phyloP scores from a whole-genome alignment of 64 coral and sea anemone species.

The Porites lutea region DNA sequence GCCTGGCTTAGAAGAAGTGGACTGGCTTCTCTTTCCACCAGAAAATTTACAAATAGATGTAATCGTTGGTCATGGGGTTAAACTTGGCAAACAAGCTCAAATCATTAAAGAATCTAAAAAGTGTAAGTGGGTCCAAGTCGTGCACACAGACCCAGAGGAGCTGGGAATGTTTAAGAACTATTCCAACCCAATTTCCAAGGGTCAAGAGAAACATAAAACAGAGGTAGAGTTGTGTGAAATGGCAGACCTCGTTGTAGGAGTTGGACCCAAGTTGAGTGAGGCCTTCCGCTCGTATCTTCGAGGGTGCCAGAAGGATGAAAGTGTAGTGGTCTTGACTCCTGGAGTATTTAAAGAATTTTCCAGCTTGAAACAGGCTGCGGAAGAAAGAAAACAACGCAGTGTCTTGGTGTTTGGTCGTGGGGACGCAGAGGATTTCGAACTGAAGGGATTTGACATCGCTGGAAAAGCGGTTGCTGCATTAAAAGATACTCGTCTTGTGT shows the following conservation, averaged over 20 bases:
- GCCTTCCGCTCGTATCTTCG: too few relatives aligned
- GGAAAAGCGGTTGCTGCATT: not conserved
- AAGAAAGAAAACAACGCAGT: not conserved
- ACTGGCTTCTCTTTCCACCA: not conserved
- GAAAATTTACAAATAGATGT: not conserved
- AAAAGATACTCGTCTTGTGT: not conserved
- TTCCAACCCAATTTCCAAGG: not conserved
- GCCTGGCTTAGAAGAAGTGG: not conserved
- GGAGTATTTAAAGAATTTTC: not conserved
- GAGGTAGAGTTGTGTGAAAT: constrained; percentile 3
- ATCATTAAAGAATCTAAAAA: not conserved
- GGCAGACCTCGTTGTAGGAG: constrained; percentile 4
- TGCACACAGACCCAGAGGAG: not conserved
- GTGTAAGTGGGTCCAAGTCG: constrained; percentile 19
- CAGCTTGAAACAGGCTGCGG: too few relatives aligned
- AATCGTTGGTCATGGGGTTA: constrained; percentile 6
- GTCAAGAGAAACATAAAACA: not conserved
- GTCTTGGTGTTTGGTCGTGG: not conserved
- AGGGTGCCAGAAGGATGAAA: not conserved
- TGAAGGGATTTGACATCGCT: constrained; percentile 29
- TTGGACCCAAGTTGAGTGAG: not conserved
- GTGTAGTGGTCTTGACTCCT: not conserved
- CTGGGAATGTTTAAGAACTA: not conserved
- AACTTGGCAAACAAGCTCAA: not conserved
- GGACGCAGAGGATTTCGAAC: not conserved